phyloP scores from a whole-genome alignment of 2,113 vertebrate genomes.

The Boleophthalmus pectinirostris region DNA sequence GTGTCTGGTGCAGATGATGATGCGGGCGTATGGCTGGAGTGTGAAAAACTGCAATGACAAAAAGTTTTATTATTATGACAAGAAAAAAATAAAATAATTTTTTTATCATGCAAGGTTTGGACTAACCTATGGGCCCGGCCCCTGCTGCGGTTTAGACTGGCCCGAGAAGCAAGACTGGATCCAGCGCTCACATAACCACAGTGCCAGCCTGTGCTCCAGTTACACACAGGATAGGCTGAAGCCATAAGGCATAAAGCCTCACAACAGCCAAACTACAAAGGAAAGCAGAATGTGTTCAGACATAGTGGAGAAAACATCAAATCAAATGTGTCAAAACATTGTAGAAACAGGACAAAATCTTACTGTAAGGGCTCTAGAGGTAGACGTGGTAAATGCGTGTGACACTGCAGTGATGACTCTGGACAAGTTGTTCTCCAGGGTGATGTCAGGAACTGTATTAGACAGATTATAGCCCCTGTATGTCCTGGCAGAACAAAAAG shows the following conservation, averaged over 20 bases:
- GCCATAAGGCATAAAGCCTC: slow-evolving; percentile 93
- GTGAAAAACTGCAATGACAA: slow-evolving; percentile 78
- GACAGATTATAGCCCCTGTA: slow-evolving; percentile 91
- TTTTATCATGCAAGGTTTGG: not conserved
- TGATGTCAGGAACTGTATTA: slow-evolving; percentile 84
- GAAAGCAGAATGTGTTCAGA: not conserved
- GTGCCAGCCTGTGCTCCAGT: slow-evolving; percentile 94
- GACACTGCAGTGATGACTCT: slow-evolving; percentile 88
- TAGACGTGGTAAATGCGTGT: slow-evolving; percentile 88
- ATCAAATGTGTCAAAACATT: not conserved
- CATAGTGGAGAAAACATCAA: not conserved
- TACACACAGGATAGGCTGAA: slow-evolving; percentile 85
- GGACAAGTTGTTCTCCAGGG: slow-evolving; percentile 94
- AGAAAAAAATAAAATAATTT: not conserved
- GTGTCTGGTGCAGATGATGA: slow-evolving; percentile 70
- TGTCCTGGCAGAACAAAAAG: slow-evolving; percentile 74
- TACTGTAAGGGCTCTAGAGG: slow-evolving; percentile 89
- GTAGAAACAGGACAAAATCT: slow-evolving; percentile 41
- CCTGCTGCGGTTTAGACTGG: slow-evolving; percentile 55
- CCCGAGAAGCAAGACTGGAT: slow-evolving; percentile 44
- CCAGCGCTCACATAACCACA: slow-evolving; percentile 85
- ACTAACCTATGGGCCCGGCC: slow-evolving; percentile 53
- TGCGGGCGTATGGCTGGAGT: slow-evolving; percentile 64
- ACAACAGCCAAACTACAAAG: slow-evolving; percentile 91
- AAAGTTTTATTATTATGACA: not conserved